phyloP scores from a whole-genome alignment of 2,113 vertebrate species.

The Tetraodon nigroviridis region DNA sequence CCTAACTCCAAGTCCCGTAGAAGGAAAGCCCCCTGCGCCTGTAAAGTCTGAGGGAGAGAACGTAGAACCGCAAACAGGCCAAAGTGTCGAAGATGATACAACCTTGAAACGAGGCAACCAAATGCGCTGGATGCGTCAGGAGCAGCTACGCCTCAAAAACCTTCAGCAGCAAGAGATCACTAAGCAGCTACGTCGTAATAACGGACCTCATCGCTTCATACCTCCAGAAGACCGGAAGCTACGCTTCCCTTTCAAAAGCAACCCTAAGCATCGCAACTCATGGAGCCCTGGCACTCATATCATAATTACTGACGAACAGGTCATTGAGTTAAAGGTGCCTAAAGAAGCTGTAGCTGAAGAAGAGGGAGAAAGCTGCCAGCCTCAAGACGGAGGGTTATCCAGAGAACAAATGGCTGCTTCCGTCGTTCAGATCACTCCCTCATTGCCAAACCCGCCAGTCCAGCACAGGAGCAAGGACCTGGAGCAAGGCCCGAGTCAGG shows the following conservation, averaged over 20 bases:
- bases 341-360: conserved; percentile 83
- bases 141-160: conserved; percentile 89
- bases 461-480: conserved; percentile 68
- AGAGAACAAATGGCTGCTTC: conserved; percentile 50
- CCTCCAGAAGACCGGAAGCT: conserved; percentile 95
- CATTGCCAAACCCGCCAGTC: conserved; percentile 67
- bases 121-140: conserved; percentile 91
- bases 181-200: conserved; percentile 89
- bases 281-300: conserved; percentile 98
- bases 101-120: conserved; percentile 81
- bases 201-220: conserved; percentile 89
- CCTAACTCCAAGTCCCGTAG: conserved; percentile 48
- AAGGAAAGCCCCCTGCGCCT: conserved; percentile 53
- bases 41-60: conserved; percentile 63
- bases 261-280: conserved; percentile 92
- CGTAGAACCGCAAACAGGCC: conserved; percentile 75
- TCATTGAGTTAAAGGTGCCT: conserved; percentile 90
- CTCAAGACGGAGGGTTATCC: conserved; percentile 25
- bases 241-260: conserved; percentile 96
- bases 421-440: conserved; percentile 67
- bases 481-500: conserved; percentile 77
- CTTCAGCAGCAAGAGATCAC: conserved; percentile 96
- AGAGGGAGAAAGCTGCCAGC: conserved; percentile 62
- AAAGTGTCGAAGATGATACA: conserved; percentile 77
- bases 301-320: conserved; percentile 93